Conservation (phyloP, 1,140 invertebrate genomes). For the Dendrolimus kikuchii region DNA sequence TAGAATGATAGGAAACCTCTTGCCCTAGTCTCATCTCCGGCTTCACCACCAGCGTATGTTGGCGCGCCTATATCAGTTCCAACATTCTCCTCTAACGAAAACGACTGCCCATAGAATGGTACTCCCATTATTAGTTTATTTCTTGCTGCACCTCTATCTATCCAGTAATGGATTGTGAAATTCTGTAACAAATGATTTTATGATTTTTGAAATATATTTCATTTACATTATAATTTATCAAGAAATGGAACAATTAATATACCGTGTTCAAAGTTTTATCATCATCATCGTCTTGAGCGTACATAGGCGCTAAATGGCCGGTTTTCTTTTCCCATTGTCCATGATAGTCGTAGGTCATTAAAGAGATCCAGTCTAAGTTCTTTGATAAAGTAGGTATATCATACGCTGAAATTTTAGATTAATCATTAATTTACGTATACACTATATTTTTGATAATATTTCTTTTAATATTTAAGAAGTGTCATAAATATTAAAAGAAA, state of each 20-base stretch:
- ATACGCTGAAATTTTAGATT: constrained; percentile 72
- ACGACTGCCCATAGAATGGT: constrained; percentile 89
- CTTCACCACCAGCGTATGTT: constrained; percentile 82
- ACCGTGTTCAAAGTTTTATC: constrained; percentile 85
- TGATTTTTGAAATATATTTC: background rate
- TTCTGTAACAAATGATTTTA: constrained; percentile 73
- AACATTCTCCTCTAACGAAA: constrained; percentile 79
- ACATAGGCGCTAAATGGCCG: constrained; percentile 90
- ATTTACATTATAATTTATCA: background rate
- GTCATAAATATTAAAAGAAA: too few species aligned
- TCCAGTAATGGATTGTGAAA: constrained; percentile 87
- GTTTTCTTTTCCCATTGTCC: constrained; percentile 93
- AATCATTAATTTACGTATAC: too few species aligned
- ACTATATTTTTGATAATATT: too few species aligned
- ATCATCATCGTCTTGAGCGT: constrained; percentile 79
- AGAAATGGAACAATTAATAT: constrained; percentile 25
- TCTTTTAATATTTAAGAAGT: too few species aligned
- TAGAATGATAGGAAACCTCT: constrained; percentile 89
- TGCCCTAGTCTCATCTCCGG: constrained; percentile 85
- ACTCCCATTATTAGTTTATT: constrained; percentile 87
- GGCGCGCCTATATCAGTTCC: constrained; percentile 78
- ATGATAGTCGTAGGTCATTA: constrained; percentile 94
- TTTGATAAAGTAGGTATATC: constrained; percentile 80
- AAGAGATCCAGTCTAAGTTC: constrained; percentile 89
- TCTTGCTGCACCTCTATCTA: constrained; percentile 81